A percentile compares a stretch with the other conserved stretches of the same genome.
phyloP scores from a whole-genome alignment of 2,888 invertebrate species.

The Drosophila suboccidentalis region DNA sequence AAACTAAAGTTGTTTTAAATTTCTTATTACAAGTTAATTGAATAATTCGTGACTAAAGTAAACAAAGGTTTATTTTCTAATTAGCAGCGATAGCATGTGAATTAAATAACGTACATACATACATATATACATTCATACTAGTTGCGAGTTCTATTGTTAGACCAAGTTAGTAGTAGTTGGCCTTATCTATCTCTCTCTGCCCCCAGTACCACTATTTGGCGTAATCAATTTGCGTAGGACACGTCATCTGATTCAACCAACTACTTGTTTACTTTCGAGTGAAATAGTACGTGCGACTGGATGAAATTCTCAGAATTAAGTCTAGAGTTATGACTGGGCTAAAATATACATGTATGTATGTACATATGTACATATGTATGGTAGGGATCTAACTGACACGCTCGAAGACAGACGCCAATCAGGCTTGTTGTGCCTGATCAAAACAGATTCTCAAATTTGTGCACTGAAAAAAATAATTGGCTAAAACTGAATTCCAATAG shows the following conservation, averaged over 20 bases:
- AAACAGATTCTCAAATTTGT: not conserved
- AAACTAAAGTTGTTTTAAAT: not conserved
- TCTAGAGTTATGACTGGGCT: conserved; percentile 1
- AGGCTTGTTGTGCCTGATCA: conserved; percentile 8
- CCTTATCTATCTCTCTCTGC: conserved; percentile 7
- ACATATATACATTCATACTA: not conserved
- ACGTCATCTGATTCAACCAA: conserved; percentile 9
- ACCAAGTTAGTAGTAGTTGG: conserved; percentile 9
- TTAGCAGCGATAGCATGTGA: conserved; percentile 21
- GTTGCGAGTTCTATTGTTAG: conserved; percentile 5
- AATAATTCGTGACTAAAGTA: conserved; percentile 12
- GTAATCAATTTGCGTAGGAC: conserved; percentile 26
- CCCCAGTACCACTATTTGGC: conserved; percentile 2
- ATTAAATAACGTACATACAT: conserved; percentile 1
- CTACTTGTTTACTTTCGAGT: conserved; percentile 21
- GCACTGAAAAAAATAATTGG: not conserved
- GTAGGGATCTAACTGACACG: not conserved
- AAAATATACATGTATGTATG: not conserved
- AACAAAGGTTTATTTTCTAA: conserved; percentile 14
- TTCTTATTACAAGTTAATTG: not conserved
- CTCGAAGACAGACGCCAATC: conserved; percentile 6
- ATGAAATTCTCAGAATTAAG: conserved; percentile 6
- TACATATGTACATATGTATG: not conserved
- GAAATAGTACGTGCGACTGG: not conserved
- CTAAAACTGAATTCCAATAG: too few relatives aligned